A percentile compares a stretch with the other conserved stretches of the same genome.
Evolutionary conservation across 2,797 vertebrate genomes (phyloP).

Genomic region (Sebastes cheni): DNA sequence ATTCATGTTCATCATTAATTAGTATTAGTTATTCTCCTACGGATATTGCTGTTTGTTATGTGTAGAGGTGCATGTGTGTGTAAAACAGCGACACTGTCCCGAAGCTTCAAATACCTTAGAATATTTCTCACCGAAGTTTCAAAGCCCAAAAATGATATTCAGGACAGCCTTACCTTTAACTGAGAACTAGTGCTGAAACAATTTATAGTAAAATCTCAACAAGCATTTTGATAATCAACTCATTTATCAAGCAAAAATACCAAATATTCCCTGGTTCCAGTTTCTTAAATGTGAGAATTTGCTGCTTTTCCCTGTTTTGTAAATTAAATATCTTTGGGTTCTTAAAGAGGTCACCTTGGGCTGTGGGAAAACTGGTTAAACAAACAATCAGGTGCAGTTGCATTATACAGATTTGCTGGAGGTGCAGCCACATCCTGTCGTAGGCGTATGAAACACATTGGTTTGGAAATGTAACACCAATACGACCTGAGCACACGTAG

Average conservation of each 20-base stretch:
- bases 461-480: slow-evolving; percentile 2
- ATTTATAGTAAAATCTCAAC: neutral
- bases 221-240: neutral
- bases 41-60: too few relatives aligned
- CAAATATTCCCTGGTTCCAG: neutral
- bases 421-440: slow-evolving; percentile 34
- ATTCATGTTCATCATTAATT: too few relatives aligned
- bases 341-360: neutral
- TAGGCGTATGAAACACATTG: neutral
- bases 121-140: too few relatives aligned
- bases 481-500: neutral
- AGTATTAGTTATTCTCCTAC: too few relatives aligned
- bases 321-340: neutral
- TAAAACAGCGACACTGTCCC: too few relatives aligned
- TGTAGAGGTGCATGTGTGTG: too few relatives aligned
- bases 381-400: slow-evolving; percentile 15
- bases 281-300: neutral
- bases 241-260: neutral
- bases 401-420: neutral
- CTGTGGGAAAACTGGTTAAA: neutral
- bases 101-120: too few relatives aligned
- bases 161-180: too few relatives aligned
- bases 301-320: neutral
- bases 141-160: too few relatives aligned
- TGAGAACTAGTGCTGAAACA: neutral